Evolutionary conservation across 2,797 vertebrate genomes (phyloP), one percentile per base, ranked within the genome.

Genomic region (Galago senegalensis): DNA sequence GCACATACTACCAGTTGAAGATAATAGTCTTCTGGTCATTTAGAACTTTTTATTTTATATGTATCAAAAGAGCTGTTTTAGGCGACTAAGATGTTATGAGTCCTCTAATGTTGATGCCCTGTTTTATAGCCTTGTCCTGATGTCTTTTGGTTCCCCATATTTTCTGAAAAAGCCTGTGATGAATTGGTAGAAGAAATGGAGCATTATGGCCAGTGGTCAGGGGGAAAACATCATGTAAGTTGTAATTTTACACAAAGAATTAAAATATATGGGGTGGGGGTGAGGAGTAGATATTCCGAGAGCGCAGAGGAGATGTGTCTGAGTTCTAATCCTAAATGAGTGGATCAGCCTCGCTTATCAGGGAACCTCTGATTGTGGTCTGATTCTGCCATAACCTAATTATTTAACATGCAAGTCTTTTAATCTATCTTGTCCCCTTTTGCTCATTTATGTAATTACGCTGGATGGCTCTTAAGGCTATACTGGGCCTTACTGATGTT

Each of bases 101-200:
- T 67, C 25, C 91, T 61, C 76, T 93, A 53, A 94, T 13, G 34
- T 7, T 60, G 27, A 37, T 29, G 3, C n/a, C 53, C 7, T 96
- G 61, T 97, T 40, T 98, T 98, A 25, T 98, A 99, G 99, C 99
- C 99, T 2, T 99, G 99, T 97, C 99, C 99, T 97, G 99, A 99
- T 99, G 99, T 99, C 53, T 99, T 99, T 98, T 99, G 99, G 99
- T 99, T 99, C 97, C 99, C 99, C 7, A 99, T 99, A 97, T 99
- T 99, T 98, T 99, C 99, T 43, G 99, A 99, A 91, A 96, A 98
- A 77, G 99, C 99, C 79, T 99, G 99, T 97, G 99, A 99, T 96
- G 99, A 99, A 97, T 75, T 99, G 73, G 99, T 99, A 2, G 99
- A 99, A 97, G 99, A 99, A 98, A 99, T 99, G 99, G 99, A 99